A percentile compares a stretch with the other conserved stretches of the same genome.
Evolutionary conservation across 2,797 vertebrate species (phyloP).

Genomic region (Basileuterus tristriatus): DNA sequence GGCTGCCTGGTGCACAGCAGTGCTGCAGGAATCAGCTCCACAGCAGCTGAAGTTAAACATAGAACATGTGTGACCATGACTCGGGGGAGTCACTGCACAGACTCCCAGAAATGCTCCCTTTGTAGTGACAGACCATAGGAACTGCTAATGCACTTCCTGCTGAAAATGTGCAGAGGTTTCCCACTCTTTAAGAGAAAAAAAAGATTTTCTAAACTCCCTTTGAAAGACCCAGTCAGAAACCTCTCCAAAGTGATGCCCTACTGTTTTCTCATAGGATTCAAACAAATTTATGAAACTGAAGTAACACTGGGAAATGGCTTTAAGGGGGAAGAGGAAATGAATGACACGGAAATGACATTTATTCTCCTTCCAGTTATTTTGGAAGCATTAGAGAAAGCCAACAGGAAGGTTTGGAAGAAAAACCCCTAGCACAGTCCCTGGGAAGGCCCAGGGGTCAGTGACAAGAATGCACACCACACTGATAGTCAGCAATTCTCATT

Average conservation of each 20-base stretch:
- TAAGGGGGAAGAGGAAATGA: not conserved
- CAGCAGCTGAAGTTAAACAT: not conserved
- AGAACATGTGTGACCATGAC: rapidly evolving
- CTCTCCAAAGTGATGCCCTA: not conserved
- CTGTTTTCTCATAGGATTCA: not conserved
- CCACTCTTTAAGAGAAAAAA: not conserved
- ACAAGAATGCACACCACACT: not conserved
- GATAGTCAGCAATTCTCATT: not conserved
- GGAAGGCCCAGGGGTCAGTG: not conserved
- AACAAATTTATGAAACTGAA: not conserved
- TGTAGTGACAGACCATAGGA: not conserved
- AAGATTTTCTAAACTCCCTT: not conserved
- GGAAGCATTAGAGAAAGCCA: not conserved
- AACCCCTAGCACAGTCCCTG: not conserved
- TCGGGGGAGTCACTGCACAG: not conserved
- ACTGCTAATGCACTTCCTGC: not conserved
- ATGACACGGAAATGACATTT: not conserved
- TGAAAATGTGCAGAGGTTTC: not conserved
- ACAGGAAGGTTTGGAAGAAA: not conserved
- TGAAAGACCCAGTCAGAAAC: not conserved
- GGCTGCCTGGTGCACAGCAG: not conserved
- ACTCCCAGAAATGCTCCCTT: not conserved
- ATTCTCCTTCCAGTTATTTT: not conserved
- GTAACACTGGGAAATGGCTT: not conserved
- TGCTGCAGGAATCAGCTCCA: rapidly evolving